Base-by-base conservation (phyloP, 2,113 vertebrate species). In the Ailuropoda melanoleuca region DNA sequence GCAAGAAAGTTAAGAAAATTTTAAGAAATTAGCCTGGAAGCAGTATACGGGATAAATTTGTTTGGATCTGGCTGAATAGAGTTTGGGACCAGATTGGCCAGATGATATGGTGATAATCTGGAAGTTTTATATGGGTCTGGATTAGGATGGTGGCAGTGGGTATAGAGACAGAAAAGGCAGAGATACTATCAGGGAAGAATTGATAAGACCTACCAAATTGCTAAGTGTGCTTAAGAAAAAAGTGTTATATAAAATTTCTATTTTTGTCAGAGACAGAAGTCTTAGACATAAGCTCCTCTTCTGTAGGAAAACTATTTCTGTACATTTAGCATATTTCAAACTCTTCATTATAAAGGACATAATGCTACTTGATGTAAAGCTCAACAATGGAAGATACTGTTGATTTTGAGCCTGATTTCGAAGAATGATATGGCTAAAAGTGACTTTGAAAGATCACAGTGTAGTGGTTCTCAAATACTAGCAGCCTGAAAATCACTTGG, bases 241-340 rank as follows among this genome's bases (percentile, higher is more conserved):
- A 58, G 4, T 74, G 46, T 88, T 75, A 60, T 24, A 3, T 81
- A 90, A 95, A 90, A 64, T 90, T 94, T 90, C 77, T 92, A 13
- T 89, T 89, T 92, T 78, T 95, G 21, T 87, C 43, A 46, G 72
- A 75, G 74, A 83, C 78, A 82, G 60, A 86, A 78, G 60, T 74
- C 75, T 78, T 87, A 78, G 13, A 46, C n/a, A 56, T 19, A 92
- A 85, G 10, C 60, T 56, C 31, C 5, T 68, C 43, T 93, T 89
- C 24, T 91, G 6, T 14, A 55, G 70, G 72, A 77, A 62, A 92
- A 68, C 21, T 11, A 53, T 92, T 88, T 81, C 50, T 75, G 26
- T 96, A 50, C n/a, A 34, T 74, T 88, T 60, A 90, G 26, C 3
- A 1, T 75, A 58, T 39, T 96, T n/a, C 48, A 66, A 75, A 80